Conservation (phyloP, 2,888 invertebrate species). For the Drosophila pullipes region DNA sequence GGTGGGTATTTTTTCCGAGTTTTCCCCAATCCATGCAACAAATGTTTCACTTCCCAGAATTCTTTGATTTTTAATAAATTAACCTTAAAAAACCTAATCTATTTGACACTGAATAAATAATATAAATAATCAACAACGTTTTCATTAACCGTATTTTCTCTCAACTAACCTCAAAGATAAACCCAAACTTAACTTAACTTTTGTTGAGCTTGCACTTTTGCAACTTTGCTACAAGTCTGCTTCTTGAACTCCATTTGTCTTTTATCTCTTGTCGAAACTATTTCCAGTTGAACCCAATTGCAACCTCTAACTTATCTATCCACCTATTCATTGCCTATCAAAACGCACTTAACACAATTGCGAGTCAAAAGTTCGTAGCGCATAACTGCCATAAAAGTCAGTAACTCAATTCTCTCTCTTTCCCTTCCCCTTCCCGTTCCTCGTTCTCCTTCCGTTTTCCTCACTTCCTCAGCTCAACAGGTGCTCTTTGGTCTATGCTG, state of each 20-base stretch:
- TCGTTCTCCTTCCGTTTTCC: neutral
- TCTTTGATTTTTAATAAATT: too few species aligned
- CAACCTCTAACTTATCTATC: constrained; percentile 27
- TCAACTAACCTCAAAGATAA: constrained; percentile 13
- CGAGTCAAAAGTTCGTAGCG: constrained; percentile 72
- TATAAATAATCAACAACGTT: neutral
- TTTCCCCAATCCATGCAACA: neutral
- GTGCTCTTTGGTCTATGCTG: constrained; percentile 45
- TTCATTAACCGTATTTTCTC: neutral
- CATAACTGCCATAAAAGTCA: constrained; percentile 69
- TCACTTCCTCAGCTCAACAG: constrained; percentile 49
- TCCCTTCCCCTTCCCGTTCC: neutral
- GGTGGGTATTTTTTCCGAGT: neutral
- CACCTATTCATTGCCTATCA: constrained; percentile 69
- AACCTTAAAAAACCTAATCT: too few species aligned
- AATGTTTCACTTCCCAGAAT: neutral
- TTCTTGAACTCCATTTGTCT: constrained; percentile 31
- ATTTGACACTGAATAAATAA: neutral
- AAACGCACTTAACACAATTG: constrained; percentile 80
- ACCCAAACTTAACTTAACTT: constrained; percentile 14
- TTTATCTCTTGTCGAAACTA: constrained; percentile 32
- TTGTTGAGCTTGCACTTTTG: constrained; percentile 35
- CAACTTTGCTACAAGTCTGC: constrained; percentile 1
- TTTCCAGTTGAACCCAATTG: constrained; percentile 26
- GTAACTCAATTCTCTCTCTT: constrained; percentile 46